Percentiles rank a stretch among this genome's conserved stretches.
Evolutionary conservation across 2,797 vertebrate genomes (phyloP).

Genomic region (Chloroceryle amazona): DNA sequence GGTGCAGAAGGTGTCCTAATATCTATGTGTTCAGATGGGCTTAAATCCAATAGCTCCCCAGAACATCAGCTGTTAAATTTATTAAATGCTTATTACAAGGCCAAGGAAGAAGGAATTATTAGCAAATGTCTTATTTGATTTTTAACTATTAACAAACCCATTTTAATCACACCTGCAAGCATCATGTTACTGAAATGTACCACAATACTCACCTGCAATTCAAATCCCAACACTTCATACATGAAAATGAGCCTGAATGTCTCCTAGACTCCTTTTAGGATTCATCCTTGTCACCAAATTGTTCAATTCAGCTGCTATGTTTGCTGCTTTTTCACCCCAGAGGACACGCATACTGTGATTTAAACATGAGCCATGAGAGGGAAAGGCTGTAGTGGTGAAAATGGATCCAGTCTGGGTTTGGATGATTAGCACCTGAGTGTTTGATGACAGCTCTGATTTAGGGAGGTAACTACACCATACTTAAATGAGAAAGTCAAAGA

Average conservation of each 20-base stretch:
- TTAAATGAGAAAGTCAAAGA: neutral
- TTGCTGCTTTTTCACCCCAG: neutral
- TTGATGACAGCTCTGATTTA: neutral
- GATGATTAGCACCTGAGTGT: neutral
- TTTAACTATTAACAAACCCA: conserved; percentile 6
- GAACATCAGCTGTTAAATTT: neutral
- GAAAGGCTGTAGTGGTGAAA: neutral
- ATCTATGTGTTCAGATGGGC: neutral
- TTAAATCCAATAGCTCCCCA: conserved; percentile 30
- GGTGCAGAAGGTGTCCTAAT: neutral
- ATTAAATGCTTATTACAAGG: neutral
- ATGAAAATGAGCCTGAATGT: neutral
- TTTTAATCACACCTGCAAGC: neutral
- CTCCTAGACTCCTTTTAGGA: neutral
- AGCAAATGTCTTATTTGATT: neutral
- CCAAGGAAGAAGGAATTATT: neutral
- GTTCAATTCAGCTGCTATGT: neutral
- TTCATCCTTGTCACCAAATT: neutral
- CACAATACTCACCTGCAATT: neutral
- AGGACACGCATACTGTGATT: neutral
- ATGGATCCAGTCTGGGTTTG: neutral
- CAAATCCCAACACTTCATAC: neutral
- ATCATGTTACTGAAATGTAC: neutral
- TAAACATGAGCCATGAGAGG: neutral
- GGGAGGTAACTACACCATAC: neutral